Conservation (phyloP, 2,888 invertebrate species). For the Polia nebulosa region DNA sequence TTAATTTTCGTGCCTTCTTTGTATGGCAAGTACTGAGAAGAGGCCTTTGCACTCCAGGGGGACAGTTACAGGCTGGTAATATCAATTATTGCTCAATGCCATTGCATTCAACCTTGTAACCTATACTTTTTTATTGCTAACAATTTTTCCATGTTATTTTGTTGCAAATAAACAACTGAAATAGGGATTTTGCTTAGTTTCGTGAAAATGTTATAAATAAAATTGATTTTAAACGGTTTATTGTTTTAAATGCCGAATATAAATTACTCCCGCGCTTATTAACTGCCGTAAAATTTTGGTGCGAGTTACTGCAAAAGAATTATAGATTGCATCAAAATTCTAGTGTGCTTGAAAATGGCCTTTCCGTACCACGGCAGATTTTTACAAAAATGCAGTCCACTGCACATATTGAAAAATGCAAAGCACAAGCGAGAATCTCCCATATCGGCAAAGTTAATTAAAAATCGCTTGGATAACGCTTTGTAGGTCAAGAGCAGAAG, state of each 20-base stretch:
- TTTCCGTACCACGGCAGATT: background rate
- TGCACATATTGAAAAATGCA: slow-evolving; percentile 42
- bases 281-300: background rate
- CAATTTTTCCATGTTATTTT: background rate
- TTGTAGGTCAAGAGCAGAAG: slow-evolving; percentile 79
- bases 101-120: too few relatives aligned
- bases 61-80: too few relatives aligned
- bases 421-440: slow-evolving; percentile 32
- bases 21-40: too few relatives aligned
- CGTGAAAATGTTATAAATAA: background rate
- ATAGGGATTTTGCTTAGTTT: too few relatives aligned
- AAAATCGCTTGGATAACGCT: slow-evolving; percentile 71
- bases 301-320: background rate
- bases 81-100: too few relatives aligned
- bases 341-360: background rate
- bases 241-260: too few relatives aligned
- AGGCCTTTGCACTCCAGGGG: too few relatives aligned
- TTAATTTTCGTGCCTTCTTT: too few relatives aligned
- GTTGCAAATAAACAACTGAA: too few relatives aligned
- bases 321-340: background rate
- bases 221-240: background rate
- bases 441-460: slow-evolving; percentile 64
- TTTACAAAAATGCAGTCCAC: slow-evolving; percentile 14
- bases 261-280: too few relatives aligned
- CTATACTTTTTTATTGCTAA: background rate